Conservation (phyloP, 2,888 invertebrate genomes). For the Brenthis ino region DNA sequence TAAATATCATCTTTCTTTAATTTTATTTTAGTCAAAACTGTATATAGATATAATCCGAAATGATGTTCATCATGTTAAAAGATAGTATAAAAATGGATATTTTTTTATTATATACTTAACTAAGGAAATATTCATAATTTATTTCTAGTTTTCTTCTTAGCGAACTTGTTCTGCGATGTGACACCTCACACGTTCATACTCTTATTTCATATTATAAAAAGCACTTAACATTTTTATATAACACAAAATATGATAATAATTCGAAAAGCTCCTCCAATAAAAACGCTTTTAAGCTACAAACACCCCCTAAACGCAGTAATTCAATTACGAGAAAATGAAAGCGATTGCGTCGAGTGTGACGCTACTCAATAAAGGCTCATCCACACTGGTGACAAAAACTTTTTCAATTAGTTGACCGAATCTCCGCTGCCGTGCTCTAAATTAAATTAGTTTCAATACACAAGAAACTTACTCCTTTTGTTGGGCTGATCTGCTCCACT, state of each 20-base stretch:
- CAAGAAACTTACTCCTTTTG: constrained; percentile 39
- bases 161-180: no score
- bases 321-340: constrained; percentile 23
- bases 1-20: no score
- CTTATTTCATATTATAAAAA: no score
- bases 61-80: no score
- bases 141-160: no score
- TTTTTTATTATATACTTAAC: no score
- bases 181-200: background rate
- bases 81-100: no score
- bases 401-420: constrained; percentile 74
- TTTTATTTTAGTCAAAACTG: no score
- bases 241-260: background rate
- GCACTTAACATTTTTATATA: no score
- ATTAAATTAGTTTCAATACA: constrained; percentile 70
- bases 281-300: constrained; percentile 30
- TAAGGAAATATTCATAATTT: no score
- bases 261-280: constrained; percentile 9
- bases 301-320: constrained; percentile 15
- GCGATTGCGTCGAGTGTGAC: constrained; percentile 30
- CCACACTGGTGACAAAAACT: constrained; percentile 58
- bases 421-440: constrained; percentile 45
- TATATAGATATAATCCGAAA: no score
- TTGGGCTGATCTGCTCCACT: constrained; percentile 15
- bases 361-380: constrained; percentile 44